phyloP scores from a whole-genome alignment of 37 sponge, comb jelly and placozoan species.

The Mnemiopsis leidyi region DNA sequence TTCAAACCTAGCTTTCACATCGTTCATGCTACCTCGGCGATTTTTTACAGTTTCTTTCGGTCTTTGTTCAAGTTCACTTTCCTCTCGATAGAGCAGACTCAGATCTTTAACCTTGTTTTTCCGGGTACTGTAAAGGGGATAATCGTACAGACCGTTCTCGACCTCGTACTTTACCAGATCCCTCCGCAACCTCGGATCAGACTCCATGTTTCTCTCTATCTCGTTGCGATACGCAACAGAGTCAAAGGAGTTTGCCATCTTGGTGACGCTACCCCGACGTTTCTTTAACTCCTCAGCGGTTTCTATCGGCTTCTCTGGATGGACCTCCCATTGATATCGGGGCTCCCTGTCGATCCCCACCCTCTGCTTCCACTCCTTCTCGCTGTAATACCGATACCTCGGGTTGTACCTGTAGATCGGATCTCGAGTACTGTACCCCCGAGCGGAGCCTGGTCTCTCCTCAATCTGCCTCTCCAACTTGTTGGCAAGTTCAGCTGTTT shows the following conservation, averaged over 20 bases:
- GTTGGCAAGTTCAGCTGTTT: conserved; percentile 2
- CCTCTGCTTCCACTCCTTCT: neutral
- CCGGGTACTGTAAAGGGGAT: neutral
- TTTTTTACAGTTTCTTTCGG: neutral
- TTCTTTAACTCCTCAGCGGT: conserved; percentile 3
- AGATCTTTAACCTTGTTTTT: conserved; percentile 25
- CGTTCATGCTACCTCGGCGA: neutral
- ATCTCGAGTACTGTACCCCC: neutral
- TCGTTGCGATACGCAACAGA: neutral
- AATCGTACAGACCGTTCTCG: neutral
- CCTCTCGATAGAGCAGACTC: neutral
- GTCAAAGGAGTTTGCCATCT: neutral
- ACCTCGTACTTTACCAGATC: neutral
- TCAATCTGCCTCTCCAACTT: neutral
- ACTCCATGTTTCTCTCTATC: neutral
- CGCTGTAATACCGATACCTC: conserved; percentile 15
- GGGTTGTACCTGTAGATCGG: neutral
- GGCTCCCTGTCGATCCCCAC: neutral
- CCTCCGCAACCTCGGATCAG: neutral
- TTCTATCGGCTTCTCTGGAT: neutral
- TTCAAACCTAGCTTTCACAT: neutral
- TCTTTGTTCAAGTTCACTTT: neutral
- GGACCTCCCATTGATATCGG: neutral
- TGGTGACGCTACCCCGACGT: neutral
- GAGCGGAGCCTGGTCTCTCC: neutral